Conservation (phyloP, 1,140 invertebrate species). For the Drosophila parvula region DNA sequence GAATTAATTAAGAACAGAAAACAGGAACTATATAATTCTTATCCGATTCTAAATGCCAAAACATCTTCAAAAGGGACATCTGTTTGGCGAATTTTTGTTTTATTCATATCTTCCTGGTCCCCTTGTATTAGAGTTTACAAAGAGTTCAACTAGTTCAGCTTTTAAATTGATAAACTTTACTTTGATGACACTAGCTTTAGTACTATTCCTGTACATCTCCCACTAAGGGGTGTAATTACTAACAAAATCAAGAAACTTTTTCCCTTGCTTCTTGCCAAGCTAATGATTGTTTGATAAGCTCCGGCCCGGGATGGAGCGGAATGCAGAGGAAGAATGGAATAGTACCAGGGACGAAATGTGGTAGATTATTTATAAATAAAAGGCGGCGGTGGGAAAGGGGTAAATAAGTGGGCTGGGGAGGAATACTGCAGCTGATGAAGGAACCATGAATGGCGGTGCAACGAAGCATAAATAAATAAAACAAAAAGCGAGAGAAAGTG, state of each 20-base stretch:
- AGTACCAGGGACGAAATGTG: conserved; percentile 12
- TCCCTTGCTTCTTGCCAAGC: conserved; percentile 45
- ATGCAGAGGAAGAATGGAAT: conserved; percentile 11
- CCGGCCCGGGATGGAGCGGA: background rate
- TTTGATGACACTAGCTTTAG: conserved; percentile 30
- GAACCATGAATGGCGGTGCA: conserved; percentile 27
- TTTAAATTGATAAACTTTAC: conserved; percentile 38
- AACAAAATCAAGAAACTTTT: conserved; percentile 60
- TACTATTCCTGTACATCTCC: conserved; percentile 3
- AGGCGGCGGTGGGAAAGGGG: background rate
- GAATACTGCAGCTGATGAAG: conserved; percentile 10
- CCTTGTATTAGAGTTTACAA: conserved; percentile 15
- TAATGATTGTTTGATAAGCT: conserved; percentile 78
- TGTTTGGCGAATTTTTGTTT: background rate
- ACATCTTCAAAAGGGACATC: conserved; percentile 11
- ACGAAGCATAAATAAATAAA: conserved; percentile 60
- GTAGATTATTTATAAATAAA: conserved; percentile 41
- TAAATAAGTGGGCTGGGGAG: conserved; percentile 18
- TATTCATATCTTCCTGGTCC: background rate
- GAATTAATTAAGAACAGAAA: no score
- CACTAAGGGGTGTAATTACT: conserved; percentile 34
- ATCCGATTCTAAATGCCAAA: conserved; percentile 10
- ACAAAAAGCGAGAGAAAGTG: conserved; percentile 57
- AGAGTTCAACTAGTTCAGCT: conserved; percentile 29
- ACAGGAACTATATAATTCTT: conserved; percentile 1